Evolutionary conservation across 2,797 vertebrate genomes (phyloP), one percentile per base, ranked within the genome.

Genomic region (Chelmon rostratus): DNA sequence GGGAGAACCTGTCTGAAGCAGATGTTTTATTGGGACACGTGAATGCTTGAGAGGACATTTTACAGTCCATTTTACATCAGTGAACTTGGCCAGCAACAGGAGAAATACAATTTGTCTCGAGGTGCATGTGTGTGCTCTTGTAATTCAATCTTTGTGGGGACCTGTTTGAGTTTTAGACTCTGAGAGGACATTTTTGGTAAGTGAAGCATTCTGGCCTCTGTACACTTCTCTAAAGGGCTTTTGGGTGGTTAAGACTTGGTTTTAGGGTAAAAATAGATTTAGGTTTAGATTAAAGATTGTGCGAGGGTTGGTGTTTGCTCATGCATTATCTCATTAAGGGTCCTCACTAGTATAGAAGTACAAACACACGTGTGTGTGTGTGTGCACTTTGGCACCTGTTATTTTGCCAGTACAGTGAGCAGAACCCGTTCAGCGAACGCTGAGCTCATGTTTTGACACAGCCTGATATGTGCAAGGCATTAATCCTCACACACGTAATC

Each of bases 11-110:
- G 79, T 86, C 81, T 79, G 73, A 46, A 79, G 52, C 66, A 75
- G 47, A 83, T 79, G 78, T 86, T 93, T 90, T 91, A 86, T 85
- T 81, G 70, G 50, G 85, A 84, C 76, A 80, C 40, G 46, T 84
- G 75, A 63, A 82, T 50, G 58, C 71, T 76, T 68, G 58, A 82
- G 71, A 81, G 75, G 73, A 86, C 79, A 73, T 86, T 84, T 86
- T 86, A 83, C 71, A 72, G 78, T 87, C 64, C 62, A 64, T 83
- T 91, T 90, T 84, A 88, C 76, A 78, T 85, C 59, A 84, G 67
- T 82, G 75, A 68, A 57, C 47, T 31, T 71, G 66, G 73, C 46
- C 28, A 68, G 68, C 50, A 75, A 68, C 50, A 54, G 46, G 49
- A 70, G 52, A 68, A 57, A 68, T 59, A 53, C 8, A 67, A 52